These are phyloP conservation scores for Sylvia atricapilla DNA, from an alignment of 2,113 vertebrate genomes.

Conservation along the genomic window DNA sequence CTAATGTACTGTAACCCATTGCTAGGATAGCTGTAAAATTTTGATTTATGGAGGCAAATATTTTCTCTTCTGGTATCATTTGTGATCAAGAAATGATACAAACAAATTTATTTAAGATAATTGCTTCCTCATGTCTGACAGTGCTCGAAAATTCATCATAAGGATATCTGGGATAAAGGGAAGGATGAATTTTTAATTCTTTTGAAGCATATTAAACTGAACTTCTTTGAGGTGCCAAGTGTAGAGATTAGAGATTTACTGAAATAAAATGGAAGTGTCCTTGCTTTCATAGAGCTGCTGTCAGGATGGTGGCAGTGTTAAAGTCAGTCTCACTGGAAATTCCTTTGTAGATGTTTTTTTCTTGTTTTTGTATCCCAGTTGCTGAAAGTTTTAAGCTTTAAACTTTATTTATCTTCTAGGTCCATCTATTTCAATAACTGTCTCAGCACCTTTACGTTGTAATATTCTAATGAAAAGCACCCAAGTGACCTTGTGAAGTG, in stretches of 20 bases:
- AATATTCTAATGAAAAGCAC: neutral
- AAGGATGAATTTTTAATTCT: neutral
- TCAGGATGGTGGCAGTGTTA: neutral
- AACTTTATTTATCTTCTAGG: neutral
- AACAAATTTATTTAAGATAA: constrained; percentile 44
- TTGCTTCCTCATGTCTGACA: neutral
- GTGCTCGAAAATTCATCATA: neutral
- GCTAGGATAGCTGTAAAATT: constrained; percentile 10
- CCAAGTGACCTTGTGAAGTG: neutral
- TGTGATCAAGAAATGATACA: constrained; percentile 49
- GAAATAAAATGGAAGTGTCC: neutral
- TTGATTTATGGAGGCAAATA: constrained; percentile 55
- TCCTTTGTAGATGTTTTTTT: neutral
- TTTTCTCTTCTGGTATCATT: constrained; percentile 40
- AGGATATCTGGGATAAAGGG: neutral
- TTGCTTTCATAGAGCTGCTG: neutral
- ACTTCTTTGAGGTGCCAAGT: neutral
- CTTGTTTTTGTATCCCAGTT: neutral
- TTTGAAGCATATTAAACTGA: neutral
- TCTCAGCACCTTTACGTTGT: neutral
- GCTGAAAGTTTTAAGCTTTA: neutral
- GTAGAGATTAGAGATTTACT: neutral
- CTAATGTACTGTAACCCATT: constrained; percentile 34
- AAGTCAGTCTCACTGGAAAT: neutral
- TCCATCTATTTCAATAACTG: neutral